A percentile compares a stretch with the other conserved stretches of the same genome.
Evolutionary conservation across 2,888 invertebrate species (phyloP).

Genomic region (Anticlea derivata): DNA sequence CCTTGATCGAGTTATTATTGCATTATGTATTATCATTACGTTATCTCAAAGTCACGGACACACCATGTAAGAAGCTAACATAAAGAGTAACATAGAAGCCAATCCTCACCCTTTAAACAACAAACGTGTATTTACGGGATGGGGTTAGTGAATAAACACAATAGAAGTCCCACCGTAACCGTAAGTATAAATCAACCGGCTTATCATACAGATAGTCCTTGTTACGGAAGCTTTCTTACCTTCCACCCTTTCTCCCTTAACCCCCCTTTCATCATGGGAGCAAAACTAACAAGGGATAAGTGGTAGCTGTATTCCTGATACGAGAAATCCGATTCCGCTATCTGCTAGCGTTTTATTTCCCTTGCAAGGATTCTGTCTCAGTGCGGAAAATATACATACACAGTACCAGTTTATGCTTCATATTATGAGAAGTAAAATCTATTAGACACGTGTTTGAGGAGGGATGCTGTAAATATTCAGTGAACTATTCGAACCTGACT

Average conservation of each 20-base stretch:
- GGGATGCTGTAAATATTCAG: too few relatives aligned
- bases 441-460: too few relatives aligned
- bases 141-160: neutral
- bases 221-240: conserved; percentile 13
- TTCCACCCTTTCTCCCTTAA: neutral
- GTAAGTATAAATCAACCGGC: conserved; percentile 4
- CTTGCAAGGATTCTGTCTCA: too few relatives aligned
- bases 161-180: neutral
- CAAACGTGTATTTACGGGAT: neutral
- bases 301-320: conserved; percentile 9
- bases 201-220: neutral
- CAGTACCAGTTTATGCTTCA: neutral
- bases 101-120: too few relatives aligned
- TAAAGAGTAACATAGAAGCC: too few relatives aligned
- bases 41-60: too few relatives aligned
- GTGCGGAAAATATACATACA: neutral
- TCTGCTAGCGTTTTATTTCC: neutral
- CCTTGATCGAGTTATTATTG: too few relatives aligned
- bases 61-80: too few relatives aligned
- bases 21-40: too few relatives aligned
- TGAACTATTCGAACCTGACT: too few relatives aligned
- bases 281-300: conserved; percentile 26
- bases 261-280: conserved; percentile 9
- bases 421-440: neutral
- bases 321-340: conserved; percentile 5